Conservation (phyloP, 2,113 vertebrate species). For the Glaucomys volans region DNA sequence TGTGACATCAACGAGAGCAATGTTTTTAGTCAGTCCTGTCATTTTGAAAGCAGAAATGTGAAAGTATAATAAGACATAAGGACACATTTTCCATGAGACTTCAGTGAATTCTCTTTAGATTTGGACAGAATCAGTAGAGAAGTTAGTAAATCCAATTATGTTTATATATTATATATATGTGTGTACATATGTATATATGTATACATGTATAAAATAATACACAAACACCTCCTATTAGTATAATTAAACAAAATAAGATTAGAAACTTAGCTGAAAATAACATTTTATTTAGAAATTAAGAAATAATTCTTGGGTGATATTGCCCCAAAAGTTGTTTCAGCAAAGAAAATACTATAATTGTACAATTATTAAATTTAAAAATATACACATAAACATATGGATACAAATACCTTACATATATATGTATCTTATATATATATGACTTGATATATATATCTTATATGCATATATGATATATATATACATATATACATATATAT, state of each 20-base stretch:
- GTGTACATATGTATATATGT: too few relatives aligned
- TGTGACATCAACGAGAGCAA: not conserved
- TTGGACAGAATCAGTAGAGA: not conserved
- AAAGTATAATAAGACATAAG: not conserved
- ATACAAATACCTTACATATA: too few relatives aligned
- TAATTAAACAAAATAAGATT: not conserved
- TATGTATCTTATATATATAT: too few relatives aligned
- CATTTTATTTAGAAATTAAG: not conserved
- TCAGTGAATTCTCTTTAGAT: not conserved
- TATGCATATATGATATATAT: too few relatives aligned
- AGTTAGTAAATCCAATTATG: not conserved
- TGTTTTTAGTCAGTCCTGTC: not conserved
- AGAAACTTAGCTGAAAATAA: not conserved
- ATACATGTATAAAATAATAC: not conserved
- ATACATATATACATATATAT: not conserved
- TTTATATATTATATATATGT: not conserved
- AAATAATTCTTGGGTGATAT: not conserved
- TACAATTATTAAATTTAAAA: too few relatives aligned
- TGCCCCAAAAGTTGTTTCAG: not conserved
- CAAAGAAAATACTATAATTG: not conserved
- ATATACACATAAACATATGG: not conserved
- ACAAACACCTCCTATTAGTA: not conserved
- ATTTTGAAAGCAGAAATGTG: not conserved
- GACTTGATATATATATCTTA: too few relatives aligned
- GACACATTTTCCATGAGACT: not conserved